A percentile compares a stretch with the other conserved stretches of the same genome.
Evolutionary conservation across 1,140 invertebrate genomes (phyloP).

Genomic region (Physella acuta): DNA sequence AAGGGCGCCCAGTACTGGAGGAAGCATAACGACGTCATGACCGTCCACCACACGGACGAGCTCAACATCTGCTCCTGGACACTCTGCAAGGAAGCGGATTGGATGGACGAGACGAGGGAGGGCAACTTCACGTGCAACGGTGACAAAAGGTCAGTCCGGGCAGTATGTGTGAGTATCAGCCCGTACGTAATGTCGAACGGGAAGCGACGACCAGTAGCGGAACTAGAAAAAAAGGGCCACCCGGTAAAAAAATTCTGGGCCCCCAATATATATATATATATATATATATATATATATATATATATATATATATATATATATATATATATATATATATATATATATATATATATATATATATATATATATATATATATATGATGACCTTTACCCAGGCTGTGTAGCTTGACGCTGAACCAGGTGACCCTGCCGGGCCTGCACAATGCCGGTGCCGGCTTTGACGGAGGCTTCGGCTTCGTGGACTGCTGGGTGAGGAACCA

Average conservation of each 20-base stretch:
- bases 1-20: slow-evolving; percentile 15
- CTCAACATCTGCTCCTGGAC: slow-evolving; percentile 17
- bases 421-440: slow-evolving; percentile 27
- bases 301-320: too few species aligned
- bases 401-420: slow-evolving; percentile 21
- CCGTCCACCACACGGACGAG: slow-evolving; percentile 7
- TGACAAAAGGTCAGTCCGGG: neutral
- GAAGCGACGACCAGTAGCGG: neutral
- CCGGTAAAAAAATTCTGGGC: neutral
- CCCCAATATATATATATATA: too few species aligned
- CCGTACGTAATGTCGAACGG: neutral
- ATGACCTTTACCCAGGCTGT: slow-evolving; percentile 11
- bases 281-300: neutral
- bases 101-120: neutral
- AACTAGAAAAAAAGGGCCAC: neutral
- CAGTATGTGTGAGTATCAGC: neutral
- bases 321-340: too few species aligned
- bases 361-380: too few species aligned
- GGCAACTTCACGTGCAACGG: slow-evolving; percentile 4
- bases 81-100: slow-evolving; percentile 19
- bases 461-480: slow-evolving; percentile 19
- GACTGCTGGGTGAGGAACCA: slow-evolving; percentile 28
- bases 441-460: slow-evolving; percentile 29
- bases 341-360: too few species aligned
- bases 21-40: neutral